Base-by-base conservation (phyloP, 2,113 vertebrate genomes). In the Pelmatolapia mariae region DNA sequence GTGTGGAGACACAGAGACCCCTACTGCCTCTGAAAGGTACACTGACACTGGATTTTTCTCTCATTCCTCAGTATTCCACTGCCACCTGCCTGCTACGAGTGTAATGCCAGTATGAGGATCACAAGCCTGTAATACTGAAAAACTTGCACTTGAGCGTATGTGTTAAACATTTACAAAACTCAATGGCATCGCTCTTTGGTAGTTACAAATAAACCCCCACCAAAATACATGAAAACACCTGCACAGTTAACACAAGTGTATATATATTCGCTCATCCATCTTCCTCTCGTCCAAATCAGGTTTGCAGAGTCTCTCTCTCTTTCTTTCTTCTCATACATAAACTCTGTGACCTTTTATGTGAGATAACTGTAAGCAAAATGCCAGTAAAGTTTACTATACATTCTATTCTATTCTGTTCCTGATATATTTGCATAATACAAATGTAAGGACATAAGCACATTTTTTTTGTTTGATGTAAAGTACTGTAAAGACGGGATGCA, bases 1-100 rank as follows among this genome's bases (percentile, higher is more conserved):
- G 43, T 54, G 79, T 93, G 93, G 96, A 96, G 94, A 90, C 76
- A 96, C 92, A 96, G 95, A 92, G 96, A 94, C 96, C 93, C 96
- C 96, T 95, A 89, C 89, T 94, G 96, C 43, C 36, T 38, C 61
- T 79, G 7, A 45, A 2, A 2, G 1, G 18, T 4, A 18, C n/a
- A 86, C n/a, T 18, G 59, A n/a, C 16, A 57, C 10, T 19, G 7
- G 22, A 8, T 1, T 15, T 24, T 1, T 10, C 40, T 45, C 29
- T 4, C 22, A 38, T 79, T 4, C 40, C 8, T 33, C 54, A 45
- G 26, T 89, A 11, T 91, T 95, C 36, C 78, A 95, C 90, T 94
- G 94, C 94, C 95, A 93, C 82, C 96, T 96, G 93, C 47, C 86
- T 85, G 88, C 33, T 19, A 9, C 2, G 1, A 2, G 5, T 10